Conservation (phyloP, 2,797 vertebrate genomes). For the Danio choprae region DNA sequence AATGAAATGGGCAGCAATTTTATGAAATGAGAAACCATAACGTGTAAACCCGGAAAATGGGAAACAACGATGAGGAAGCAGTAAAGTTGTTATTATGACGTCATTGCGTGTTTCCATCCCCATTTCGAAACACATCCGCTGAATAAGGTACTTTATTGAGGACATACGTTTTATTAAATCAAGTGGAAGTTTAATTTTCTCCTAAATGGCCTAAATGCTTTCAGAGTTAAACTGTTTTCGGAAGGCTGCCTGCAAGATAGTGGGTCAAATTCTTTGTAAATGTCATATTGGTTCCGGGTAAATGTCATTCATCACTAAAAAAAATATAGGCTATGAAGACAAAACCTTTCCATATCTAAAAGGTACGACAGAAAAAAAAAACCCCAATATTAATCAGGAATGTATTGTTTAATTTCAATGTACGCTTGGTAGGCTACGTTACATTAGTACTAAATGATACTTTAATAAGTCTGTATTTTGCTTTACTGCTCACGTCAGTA, state of each 20-base stretch:
- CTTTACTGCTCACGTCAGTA: not conserved
- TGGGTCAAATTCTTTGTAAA: not conserved
- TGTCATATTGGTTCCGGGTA: not conserved
- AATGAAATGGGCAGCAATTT: not conserved
- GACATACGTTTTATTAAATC: not conserved
- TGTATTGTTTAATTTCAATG: not conserved
- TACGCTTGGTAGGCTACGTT: too few species aligned
- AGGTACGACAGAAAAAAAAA: too few species aligned
- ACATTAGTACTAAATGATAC: not conserved
- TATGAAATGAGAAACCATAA: not conserved
- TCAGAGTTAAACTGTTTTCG: not conserved
- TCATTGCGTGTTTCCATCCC: not conserved
- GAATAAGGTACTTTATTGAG: not conserved
- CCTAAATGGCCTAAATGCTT: not conserved
- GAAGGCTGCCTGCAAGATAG: not conserved
- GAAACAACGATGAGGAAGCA: slow-evolving; percentile 16
- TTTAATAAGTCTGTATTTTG: not conserved
- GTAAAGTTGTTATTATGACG: slow-evolving; percentile 11
- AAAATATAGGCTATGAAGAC: too few species aligned
- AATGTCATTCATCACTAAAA: not conserved
- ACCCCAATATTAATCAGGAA: not conserved
- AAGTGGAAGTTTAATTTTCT: not conserved
- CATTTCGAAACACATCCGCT: slow-evolving; percentile 28
- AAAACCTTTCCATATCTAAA: not conserved
- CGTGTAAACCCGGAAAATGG: not conserved